phyloP scores from a whole-genome alignment of 2,888 invertebrate genomes.

The Magallana nippona region DNA sequence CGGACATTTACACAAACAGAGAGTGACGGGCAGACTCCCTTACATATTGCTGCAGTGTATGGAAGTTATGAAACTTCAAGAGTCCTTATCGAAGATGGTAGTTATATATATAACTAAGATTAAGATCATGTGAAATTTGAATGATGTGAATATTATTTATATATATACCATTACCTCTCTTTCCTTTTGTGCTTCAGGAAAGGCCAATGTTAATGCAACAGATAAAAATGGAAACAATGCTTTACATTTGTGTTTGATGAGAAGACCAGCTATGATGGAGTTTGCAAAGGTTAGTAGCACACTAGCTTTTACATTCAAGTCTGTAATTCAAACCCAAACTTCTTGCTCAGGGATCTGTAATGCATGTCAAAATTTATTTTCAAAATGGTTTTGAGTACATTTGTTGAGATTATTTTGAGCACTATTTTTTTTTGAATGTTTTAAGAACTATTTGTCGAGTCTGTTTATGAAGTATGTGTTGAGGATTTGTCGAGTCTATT shows the following conservation, averaged over 20 bases:
- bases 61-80: conserved; percentile 42
- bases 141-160: too few relatives aligned
- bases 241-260: conserved; percentile 47
- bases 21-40: conserved; percentile 40
- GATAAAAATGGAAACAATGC: conserved; percentile 49
- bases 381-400: too few relatives aligned
- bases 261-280: conserved; percentile 46
- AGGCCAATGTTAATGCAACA: conserved; percentile 20
- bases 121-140: background rate
- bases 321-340: too few relatives aligned
- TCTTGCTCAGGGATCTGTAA: too few relatives aligned
- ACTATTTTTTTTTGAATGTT: too few relatives aligned
- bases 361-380: too few relatives aligned
- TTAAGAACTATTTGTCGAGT: too few relatives aligned
- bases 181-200: background rate
- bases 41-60: conserved; percentile 45
- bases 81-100: conserved; percentile 31
- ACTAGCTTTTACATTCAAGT: too few relatives aligned
- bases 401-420: too few relatives aligned
- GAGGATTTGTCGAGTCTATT: too few relatives aligned
- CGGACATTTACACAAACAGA: conserved; percentile 33
- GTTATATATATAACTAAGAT: background rate
- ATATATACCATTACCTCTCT: too few relatives aligned
- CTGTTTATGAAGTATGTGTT: too few relatives aligned
- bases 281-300: conserved; percentile 28